Base-by-base conservation (phyloP, 2,888 invertebrate genomes). In the Scaptomyza reducta region DNA sequence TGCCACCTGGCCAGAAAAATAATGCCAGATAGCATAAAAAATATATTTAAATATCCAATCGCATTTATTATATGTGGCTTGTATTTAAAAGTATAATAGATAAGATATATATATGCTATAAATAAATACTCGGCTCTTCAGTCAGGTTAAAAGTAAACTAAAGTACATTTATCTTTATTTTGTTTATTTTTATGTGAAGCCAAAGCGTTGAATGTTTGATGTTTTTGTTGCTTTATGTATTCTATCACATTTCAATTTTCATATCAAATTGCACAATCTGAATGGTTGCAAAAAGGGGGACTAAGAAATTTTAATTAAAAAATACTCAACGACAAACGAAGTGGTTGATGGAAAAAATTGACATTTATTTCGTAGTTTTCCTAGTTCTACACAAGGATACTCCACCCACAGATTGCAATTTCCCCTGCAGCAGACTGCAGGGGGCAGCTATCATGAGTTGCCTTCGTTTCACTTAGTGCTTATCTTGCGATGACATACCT, bases 401-500 rank as follows among this genome's bases (percentile, higher is more conserved):
- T 51, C 22, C 40, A 22, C 18, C 29, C 29, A 29, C 11, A 14
- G 3, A 27, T 13, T 16, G 16, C 2, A 3, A 10, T 4, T 11
- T 31, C n/a, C 13, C 7, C 1, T 3, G 10, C 10, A 31, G 10
- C 16, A 38, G 41, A 27, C 16, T n/a, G n/a, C n/a, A n/a, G n/a
- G n/a, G n/a, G n/a, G 29, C 42, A 42, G 29, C 14, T 56, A 54
- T 54, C 71, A 49, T 40, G 18, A 59, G 47, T 53, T 31, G 50
- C 18, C 56, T 55, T 46, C 55, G 41, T 55, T 64, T 70, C 59
- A 70, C 72, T 76, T 66, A 50, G 62, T 61, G 83, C 83, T 86
- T 83, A 83, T 83, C 83, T 86, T 73, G 64, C 79, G 84, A 62
- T 86, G 84, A 81, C 84, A 86, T 84, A 81, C 81, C 87, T 84